Evolutionary conservation across 2,888 invertebrate species (phyloP), one percentile per base, ranked within the genome.

Genomic region (Sinotaia quadrata): DNA sequence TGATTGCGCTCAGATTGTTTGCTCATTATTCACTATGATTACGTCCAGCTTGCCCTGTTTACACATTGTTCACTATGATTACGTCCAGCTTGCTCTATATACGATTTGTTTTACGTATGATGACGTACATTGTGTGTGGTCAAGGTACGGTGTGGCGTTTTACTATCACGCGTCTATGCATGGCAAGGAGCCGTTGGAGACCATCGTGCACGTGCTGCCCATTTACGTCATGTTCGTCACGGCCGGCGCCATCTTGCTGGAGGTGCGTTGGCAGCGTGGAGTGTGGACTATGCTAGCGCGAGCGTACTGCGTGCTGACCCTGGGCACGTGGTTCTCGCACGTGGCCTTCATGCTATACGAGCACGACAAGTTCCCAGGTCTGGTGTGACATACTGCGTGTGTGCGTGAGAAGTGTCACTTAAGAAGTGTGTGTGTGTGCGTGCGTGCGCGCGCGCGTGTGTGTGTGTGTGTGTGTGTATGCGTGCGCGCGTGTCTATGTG

Each of bases 301-400:
- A 7, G 66, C 72, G 33, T 76, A 68, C 57, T 65, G 72, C 34
- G 71, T 81, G 21, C 69, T 82, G 15, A 77, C 75, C 2, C 62
- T 82, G 12, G 82, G 82, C 4, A 79, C 81, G 10, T 82, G 82
- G 82, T 80, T 81, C 68, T 74, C 70, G 7, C 79, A 82, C 57
- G 74, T 77, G 21, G 74, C 80, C 27, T 81, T 82, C 69, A 76
- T 81, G 37, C 67, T 82, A 33, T 82, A 77, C 65, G 65, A 72
- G 24, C 78, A 77, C 54, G 73, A 67, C 47, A 76, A 72, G 27
- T 78, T 76, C 49, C 80, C 78, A 61, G 78, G 78, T 77, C 49
- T 54, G 63, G 67, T 8, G 0, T 21, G 47, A n/a, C n/a, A n/a
- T n/a, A n/a, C n/a, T n/a, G n/a, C n/a, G n/a, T n/a, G n/a, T n/a